Conservation (phyloP, 2,888 invertebrate species). For the Thera britannica region DNA sequence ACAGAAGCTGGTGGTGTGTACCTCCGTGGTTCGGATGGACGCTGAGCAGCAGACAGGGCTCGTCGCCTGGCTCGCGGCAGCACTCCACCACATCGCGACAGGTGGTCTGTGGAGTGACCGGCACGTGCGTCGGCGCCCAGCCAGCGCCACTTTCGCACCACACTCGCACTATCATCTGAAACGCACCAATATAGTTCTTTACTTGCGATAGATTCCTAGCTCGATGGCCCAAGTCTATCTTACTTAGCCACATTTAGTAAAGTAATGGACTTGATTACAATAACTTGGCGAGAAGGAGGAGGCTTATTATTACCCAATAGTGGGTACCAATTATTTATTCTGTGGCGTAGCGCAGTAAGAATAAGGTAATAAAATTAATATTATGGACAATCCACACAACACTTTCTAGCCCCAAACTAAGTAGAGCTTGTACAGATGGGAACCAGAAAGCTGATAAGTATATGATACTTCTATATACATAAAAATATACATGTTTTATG, state of each 20-base stretch:
- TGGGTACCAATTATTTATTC: not conserved
- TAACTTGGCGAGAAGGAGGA: not conserved
- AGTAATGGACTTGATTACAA: not conserved
- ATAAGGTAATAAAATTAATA: too few species aligned
- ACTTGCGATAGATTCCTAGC: not conserved
- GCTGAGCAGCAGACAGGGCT: slow-evolving; percentile 85
- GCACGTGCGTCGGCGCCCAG: slow-evolving; percentile 84
- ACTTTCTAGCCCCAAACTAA: too few species aligned
- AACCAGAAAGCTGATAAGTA: too few species aligned
- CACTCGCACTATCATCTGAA: slow-evolving; percentile 88
- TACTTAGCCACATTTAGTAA: not conserved
- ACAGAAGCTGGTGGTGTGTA: slow-evolving; percentile 1
- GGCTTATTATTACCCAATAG: not conserved
- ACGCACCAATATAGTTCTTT: not conserved
- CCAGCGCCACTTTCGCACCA: slow-evolving; percentile 85
- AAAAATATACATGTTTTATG: too few species aligned
- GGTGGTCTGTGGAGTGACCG: slow-evolving; percentile 87
- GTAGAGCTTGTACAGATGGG: too few species aligned
- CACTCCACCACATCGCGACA: slow-evolving; percentile 87
- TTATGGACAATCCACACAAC: too few species aligned
- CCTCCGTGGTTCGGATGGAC: slow-evolving; percentile 77
- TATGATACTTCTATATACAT: too few species aligned
- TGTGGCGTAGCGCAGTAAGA: not conserved
- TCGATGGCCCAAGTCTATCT: not conserved
- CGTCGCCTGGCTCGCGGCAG: slow-evolving; percentile 87